These are phyloP conservation scores for Clarias macrocephalus DNA, from an alignment of 2,113 vertebrate genomes.

Conservation along the genomic window DNA sequence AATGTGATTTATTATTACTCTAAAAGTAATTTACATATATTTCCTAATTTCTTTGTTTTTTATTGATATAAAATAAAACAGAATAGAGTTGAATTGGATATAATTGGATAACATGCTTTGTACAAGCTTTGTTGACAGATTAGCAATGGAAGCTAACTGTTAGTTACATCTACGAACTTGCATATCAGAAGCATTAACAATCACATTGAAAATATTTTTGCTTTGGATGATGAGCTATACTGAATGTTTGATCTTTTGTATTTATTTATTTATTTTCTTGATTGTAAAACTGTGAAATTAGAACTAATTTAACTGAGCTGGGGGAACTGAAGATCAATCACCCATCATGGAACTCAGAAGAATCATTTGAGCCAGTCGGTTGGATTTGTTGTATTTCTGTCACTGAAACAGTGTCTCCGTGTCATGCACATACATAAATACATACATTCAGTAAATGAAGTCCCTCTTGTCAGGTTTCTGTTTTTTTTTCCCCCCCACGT, in stretches of 20 bases:
- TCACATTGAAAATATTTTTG: background rate
- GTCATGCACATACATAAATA: background rate
- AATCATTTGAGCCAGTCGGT: background rate
- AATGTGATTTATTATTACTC: no score
- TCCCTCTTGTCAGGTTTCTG: conserved; percentile 2
- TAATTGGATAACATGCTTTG: no score
- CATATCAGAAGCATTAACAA: background rate
- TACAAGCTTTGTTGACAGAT: background rate
- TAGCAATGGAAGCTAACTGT: background rate
- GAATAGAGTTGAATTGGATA: no score
- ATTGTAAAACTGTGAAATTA: background rate
- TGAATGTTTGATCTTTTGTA: background rate
- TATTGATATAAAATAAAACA: no score
- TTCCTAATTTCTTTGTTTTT: no score
- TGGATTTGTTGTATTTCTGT: background rate
- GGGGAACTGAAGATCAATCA: background rate
- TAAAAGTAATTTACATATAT: no score
- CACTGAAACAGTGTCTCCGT: background rate
- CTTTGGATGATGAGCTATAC: background rate
- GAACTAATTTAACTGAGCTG: background rate
- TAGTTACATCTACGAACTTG: background rate
- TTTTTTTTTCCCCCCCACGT: background rate
- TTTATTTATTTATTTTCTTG: background rate
- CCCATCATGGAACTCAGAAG: no score
- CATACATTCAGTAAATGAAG: background rate